phyloP scores from a whole-genome alignment of 2,113 vertebrate genomes.

The Symphodus melops region DNA sequence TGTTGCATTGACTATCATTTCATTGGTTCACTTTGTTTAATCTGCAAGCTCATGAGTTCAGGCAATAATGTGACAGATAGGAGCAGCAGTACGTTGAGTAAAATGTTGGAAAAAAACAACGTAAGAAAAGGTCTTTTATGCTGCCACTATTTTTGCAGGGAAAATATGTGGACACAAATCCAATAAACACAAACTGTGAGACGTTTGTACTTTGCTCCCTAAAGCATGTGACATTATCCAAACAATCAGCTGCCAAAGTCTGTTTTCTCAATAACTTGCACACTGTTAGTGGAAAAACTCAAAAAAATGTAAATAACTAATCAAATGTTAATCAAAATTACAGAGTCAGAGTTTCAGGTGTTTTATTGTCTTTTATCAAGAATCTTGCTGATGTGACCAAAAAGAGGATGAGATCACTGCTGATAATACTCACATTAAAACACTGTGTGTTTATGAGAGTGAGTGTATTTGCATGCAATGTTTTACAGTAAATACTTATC shows the following conservation, averaged over 20 bases:
- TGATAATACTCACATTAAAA: neutral
- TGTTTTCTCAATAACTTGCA: neutral
- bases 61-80: neutral
- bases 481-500: too few relatives aligned
- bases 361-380: neutral
- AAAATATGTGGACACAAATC: conserved; percentile 20
- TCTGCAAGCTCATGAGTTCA: neutral
- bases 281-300: neutral
- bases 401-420: neutral
- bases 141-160: conserved; percentile 14
- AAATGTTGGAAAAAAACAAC: neutral
- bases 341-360: neutral
- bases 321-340: neutral
- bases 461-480: too few relatives aligned
- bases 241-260: conserved; percentile 42
- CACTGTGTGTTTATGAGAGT: neutral
- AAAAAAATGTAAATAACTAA: neutral
- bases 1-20: conserved; percentile 43
- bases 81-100: too few relatives aligned
- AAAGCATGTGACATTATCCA: conserved; percentile 47
- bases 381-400: neutral
- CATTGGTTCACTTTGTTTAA: conserved; percentile 17
- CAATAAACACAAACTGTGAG: conserved; percentile 27
- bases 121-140: neutral
- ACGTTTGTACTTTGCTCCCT: conserved; percentile 22